Conservation (phyloP, 1,140 invertebrate species). For the Trachymyrmex septentrionalis region DNA sequence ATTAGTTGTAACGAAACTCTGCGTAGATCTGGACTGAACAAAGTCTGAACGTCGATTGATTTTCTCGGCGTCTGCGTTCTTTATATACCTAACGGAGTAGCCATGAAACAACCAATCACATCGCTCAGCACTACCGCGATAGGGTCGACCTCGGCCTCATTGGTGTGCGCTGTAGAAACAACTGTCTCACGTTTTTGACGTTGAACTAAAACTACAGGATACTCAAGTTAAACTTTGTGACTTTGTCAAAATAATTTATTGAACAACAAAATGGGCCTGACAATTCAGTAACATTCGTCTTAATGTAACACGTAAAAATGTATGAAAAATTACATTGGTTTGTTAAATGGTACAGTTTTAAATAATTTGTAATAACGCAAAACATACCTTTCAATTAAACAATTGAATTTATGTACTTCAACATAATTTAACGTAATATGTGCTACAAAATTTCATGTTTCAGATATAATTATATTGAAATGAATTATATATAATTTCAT, state of each 20-base stretch:
- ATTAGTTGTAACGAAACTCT: neutral
- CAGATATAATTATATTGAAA: neutral
- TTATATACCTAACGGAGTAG: constrained; percentile 15
- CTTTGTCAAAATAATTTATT: neutral
- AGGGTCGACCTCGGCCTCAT: neutral
- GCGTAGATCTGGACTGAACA: too few species aligned
- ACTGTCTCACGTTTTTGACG: constrained; percentile 18
- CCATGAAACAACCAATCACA: constrained; percentile 24
- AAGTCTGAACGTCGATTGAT: constrained; percentile 11
- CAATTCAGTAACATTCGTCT: neutral
- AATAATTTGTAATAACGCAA: neutral
- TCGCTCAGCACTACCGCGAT: neutral
- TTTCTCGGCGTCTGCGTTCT: neutral
- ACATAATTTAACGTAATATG: neutral
- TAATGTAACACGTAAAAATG: neutral
- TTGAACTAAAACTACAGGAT: neutral
- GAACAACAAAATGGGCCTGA: neutral
- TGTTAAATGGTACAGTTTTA: neutral
- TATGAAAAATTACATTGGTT: neutral
- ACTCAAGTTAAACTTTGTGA: neutral
- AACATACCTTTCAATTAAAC: neutral
- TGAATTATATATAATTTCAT: neutral
- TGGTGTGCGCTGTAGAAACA: constrained; percentile 31
- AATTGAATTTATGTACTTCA: constrained; percentile 1
- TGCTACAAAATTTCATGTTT: neutral